Evolutionary conservation across 2,888 invertebrate species (phyloP).

Genomic region (Drosophila silvestris): DNA sequence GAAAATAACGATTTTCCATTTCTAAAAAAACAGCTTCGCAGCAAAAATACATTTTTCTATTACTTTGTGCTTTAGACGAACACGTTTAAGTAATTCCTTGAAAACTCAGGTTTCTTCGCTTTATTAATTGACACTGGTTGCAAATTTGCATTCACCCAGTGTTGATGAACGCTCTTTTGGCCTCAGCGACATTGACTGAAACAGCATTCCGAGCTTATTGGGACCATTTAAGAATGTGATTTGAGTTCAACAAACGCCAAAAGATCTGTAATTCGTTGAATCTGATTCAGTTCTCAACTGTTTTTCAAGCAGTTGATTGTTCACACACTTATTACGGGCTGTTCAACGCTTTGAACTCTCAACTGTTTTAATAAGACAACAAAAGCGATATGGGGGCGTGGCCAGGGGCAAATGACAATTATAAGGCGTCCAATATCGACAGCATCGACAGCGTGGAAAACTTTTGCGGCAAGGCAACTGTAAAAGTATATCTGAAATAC

Average conservation of each 20-base stretch:
- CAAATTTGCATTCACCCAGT: slow-evolving; percentile 32
- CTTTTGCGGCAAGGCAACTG: slow-evolving; percentile 25
- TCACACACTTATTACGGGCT: slow-evolving; percentile 42
- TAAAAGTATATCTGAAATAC: slow-evolving; percentile 15
- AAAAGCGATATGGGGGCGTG: slow-evolving; percentile 32
- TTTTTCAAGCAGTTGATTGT: not conserved
- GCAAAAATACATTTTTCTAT: not conserved
- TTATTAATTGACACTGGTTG: slow-evolving; percentile 26
- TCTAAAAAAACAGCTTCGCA: not conserved
- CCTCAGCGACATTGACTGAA: slow-evolving; percentile 11
- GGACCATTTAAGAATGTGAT: slow-evolving; percentile 27
- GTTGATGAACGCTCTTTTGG: slow-evolving; percentile 49
- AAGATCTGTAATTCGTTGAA: slow-evolving; percentile 57
- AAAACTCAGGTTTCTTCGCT: slow-evolving; percentile 23
- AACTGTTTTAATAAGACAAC: slow-evolving; percentile 61
- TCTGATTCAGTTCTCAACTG: slow-evolving; percentile 28
- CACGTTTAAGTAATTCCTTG: not conserved
- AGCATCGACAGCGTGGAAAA: slow-evolving; percentile 45
- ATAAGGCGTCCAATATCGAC: slow-evolving; percentile 21
- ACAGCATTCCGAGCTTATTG: slow-evolving; percentile 27
- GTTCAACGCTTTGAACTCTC: slow-evolving; percentile 60
- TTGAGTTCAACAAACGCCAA: slow-evolving; percentile 63
- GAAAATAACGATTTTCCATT: not conserved
- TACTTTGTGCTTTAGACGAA: not conserved
- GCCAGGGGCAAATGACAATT: slow-evolving; percentile 39